These are phyloP conservation scores for Spodoptera litura DNA, from an alignment of 1,140 invertebrate genomes.

Conservation along the genomic window DNA sequence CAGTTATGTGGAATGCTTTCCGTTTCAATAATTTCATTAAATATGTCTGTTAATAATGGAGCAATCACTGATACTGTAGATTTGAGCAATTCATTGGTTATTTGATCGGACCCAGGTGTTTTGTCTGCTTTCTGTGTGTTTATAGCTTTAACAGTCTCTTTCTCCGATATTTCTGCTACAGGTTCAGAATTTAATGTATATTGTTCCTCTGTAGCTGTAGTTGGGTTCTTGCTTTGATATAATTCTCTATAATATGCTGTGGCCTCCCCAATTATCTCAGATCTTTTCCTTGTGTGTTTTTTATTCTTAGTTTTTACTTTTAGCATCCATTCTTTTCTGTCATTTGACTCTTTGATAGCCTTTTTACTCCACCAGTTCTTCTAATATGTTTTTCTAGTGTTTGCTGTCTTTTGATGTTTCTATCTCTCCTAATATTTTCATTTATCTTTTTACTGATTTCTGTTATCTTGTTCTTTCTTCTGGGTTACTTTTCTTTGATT, in stretches of 20 bases:
- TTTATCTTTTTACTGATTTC: neutral
- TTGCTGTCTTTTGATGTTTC: neutral
- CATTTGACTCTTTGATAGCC: neutral
- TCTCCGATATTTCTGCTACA: neutral
- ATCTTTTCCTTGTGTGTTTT: neutral
- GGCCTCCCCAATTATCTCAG: neutral
- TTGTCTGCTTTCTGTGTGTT: neutral
- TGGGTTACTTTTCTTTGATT: neutral
- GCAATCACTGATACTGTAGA: neutral
- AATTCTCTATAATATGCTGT: neutral
- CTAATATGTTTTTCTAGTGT: neutral
- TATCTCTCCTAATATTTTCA: too few species aligned
- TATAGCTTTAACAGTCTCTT: neutral
- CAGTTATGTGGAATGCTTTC: neutral
- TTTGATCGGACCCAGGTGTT: neutral
- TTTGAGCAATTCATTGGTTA: conserved; percentile 13
- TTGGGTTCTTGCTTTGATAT: conserved; percentile 7
- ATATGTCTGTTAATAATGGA: neutral
- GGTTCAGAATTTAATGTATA: neutral
- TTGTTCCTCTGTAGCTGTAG: too few species aligned
- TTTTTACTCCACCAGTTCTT: neutral
- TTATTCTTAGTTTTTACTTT: neutral
- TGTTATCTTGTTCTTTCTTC: neutral
- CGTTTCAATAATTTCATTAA: conserved; percentile 11
- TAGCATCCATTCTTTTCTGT: conserved; percentile 2